Evolutionary conservation across 1,140 invertebrate genomes (phyloP).

Genomic region (Meloidogyne chitwoodi): DNA sequence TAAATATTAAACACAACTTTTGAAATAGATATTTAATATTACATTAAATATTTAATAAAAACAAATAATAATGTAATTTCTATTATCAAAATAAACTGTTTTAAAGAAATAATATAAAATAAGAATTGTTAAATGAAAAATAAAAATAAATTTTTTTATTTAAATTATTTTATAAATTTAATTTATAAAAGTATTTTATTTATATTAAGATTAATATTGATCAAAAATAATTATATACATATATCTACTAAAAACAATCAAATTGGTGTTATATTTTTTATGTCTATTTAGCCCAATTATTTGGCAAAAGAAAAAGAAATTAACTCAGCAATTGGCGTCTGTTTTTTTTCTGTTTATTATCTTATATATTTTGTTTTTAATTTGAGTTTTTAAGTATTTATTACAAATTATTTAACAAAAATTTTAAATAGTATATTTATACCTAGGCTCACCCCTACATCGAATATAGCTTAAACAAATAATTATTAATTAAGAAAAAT

Average conservation of each 20-base stretch:
- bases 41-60: neutral
- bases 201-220: neutral
- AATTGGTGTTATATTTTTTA: neutral
- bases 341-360: neutral
- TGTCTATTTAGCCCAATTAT: neutral
- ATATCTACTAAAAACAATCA: neutral
- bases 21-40: neutral
- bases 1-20: neutral
- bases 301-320: neutral
- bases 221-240: neutral
- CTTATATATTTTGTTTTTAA: too few species aligned
- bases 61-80: neutral
- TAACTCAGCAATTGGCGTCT: neutral
- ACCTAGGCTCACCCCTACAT: too few species aligned
- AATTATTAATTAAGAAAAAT: neutral
- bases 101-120: neutral
- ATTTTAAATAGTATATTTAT: neutral
- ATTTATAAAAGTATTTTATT: too few species aligned
- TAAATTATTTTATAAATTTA: too few species aligned
- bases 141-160: too few species aligned
- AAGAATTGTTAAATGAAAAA: neutral
- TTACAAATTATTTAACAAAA: neutral
- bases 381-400: neutral
- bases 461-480: neutral
- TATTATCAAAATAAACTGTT: neutral